Evolutionary conservation across 2,797 vertebrate genomes (phyloP).

Genomic region (Microcaecilia unicolor): DNA sequence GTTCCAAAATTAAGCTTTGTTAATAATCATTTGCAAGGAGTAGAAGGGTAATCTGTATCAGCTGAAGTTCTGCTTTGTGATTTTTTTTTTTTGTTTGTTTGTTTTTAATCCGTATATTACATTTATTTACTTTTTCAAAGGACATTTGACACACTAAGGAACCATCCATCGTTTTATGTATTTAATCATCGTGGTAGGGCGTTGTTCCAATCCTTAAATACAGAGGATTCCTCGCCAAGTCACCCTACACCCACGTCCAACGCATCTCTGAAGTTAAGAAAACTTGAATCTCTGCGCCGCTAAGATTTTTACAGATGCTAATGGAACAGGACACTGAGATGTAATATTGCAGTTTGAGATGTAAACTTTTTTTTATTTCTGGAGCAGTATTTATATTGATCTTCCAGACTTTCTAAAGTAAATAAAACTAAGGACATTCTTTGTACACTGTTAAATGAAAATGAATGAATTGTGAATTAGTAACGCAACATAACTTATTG

Average conservation of each 20-base stretch:
- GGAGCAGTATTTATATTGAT: constrained; percentile 72
- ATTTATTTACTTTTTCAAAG: constrained; percentile 46
- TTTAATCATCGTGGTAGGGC: constrained; percentile 93
- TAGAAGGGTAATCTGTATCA: too few species aligned
- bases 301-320: constrained; percentile 68
- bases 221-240: constrained; percentile 61
- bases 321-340: constrained; percentile 66
- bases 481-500: constrained; percentile 44
- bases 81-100: too few species aligned
- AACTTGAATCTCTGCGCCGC: constrained; percentile 82
- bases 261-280: constrained; percentile 79
- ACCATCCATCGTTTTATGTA: constrained; percentile 95
- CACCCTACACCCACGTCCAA: constrained; percentile 75
- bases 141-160: constrained; percentile 94
- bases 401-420: constrained; percentile 54
- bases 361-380: constrained; percentile 42
- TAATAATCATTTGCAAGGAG: too few species aligned
- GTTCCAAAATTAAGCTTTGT: too few species aligned
- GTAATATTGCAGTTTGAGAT: constrained; percentile 53
- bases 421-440: constrained; percentile 41
- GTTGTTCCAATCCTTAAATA: constrained; percentile 74
- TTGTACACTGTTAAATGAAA: constrained; percentile 50
- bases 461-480: constrained; percentile 34
- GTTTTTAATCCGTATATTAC: neutral
- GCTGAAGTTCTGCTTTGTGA: too few species aligned